Evolutionary conservation across 2,113 vertebrate genomes (phyloP).

Genomic region (Neoarius graeffei): DNA sequence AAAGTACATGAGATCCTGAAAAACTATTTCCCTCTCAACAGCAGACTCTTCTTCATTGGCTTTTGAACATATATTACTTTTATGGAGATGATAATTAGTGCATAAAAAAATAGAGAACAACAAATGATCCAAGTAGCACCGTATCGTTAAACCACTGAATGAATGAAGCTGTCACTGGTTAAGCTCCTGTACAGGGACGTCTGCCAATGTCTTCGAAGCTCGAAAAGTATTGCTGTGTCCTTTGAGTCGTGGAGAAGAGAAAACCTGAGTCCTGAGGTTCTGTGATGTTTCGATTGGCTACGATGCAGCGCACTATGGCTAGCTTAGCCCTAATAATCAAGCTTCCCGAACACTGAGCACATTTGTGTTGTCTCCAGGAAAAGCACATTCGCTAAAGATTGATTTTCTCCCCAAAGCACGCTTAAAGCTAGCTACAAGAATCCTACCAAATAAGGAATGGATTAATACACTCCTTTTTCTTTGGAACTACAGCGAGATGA

Average conservation of each 20-base stretch:
- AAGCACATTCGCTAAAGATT: slow-evolving; percentile 12
- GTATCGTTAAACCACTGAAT: slow-evolving; percentile 65
- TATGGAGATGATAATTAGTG: slow-evolving; percentile 18
- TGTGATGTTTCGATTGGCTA: slow-evolving; percentile 30
- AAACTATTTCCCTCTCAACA: background rate
- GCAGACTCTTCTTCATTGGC: background rate
- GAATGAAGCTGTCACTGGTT: slow-evolving; percentile 65
- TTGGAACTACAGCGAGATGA: background rate
- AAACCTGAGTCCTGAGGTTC: background rate
- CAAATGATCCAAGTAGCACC: slow-evolving; percentile 53
- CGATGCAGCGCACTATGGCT: background rate
- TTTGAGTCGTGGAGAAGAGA: background rate
- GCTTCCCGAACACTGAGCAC: background rate
- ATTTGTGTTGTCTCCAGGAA: slow-evolving; percentile 7
- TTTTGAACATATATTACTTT: slow-evolving; percentile 50
- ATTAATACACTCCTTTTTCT: slow-evolving; percentile 2
- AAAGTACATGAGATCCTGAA: background rate
- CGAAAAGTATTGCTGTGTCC: background rate
- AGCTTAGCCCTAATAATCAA: background rate
- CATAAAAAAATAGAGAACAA: slow-evolving; percentile 31
- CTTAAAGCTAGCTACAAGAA: background rate
- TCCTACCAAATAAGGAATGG: slow-evolving; percentile 15
- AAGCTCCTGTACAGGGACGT: slow-evolving; percentile 47
- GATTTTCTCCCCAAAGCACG: slow-evolving; percentile 1
- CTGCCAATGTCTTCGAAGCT: background rate